Conservation (phyloP, 1,140 invertebrate species). For the Thaumatotibia leucotreta region DNA sequence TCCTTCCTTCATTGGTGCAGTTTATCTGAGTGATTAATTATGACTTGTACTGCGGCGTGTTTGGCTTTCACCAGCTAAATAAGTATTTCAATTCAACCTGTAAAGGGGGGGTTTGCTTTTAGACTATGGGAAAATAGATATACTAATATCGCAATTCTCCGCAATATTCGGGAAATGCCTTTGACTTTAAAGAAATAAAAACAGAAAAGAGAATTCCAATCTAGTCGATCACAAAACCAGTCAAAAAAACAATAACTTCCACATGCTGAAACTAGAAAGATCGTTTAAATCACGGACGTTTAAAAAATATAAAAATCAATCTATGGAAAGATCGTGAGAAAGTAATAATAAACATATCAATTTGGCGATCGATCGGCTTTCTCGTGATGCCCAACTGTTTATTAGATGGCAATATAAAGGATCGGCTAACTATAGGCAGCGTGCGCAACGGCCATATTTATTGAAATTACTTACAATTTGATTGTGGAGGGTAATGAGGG, state of each 20-base stretch:
- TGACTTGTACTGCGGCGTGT: conserved; percentile 36
- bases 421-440: conserved; percentile 49
- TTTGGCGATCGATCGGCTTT: conserved; percentile 65
- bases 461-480: conserved; percentile 72
- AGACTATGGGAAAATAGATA: not conserved
- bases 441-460: conserved; percentile 54
- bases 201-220: too few relatives aligned
- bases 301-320: conserved; percentile 29
- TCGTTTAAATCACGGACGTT: not conserved
- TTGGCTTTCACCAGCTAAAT: conserved; percentile 40
- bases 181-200: not conserved
- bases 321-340: conserved; percentile 66
- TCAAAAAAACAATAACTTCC: not conserved
- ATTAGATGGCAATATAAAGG: conserved; percentile 65
- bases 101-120: not conserved
- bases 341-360: conserved; percentile 73
- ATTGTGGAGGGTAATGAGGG: conserved; percentile 67
- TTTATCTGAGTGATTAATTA: conserved; percentile 73
- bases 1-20: conserved; percentile 72
- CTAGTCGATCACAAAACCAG: too few relatives aligned
- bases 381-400: conserved; percentile 69
- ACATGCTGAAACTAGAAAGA: not conserved
- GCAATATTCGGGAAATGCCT: too few relatives aligned
- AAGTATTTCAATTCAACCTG: conserved; percentile 17
- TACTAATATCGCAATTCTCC: too few relatives aligned